These are phyloP conservation scores for Amphiprion clarkii DNA, from an alignment of 2,797 vertebrate species.

Conservation along the genomic window DNA sequence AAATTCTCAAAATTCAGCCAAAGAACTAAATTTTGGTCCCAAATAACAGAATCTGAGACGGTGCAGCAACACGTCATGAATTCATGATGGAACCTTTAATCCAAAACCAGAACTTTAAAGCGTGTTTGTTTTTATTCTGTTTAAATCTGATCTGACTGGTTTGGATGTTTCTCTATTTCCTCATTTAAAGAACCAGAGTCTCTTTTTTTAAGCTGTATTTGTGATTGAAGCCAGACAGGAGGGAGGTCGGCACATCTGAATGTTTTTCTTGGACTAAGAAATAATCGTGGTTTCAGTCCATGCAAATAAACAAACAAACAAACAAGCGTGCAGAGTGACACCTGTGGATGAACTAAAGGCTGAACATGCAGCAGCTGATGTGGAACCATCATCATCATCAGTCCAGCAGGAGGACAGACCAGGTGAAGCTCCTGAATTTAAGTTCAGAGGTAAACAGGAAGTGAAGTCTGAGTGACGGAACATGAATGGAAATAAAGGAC, in stretches of 20 bases:
- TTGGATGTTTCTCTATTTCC: too few relatives aligned
- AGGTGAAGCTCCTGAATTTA: constrained; percentile 53
- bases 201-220: background rate
- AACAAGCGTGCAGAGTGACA: constrained; percentile 28
- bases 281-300: constrained; percentile 7
- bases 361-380: constrained; percentile 53
- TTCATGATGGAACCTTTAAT: too few relatives aligned
- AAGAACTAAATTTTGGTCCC: too few relatives aligned
- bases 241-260: background rate
- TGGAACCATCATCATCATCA: too few relatives aligned
- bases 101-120: too few relatives aligned
- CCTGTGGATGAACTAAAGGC: constrained; percentile 52
- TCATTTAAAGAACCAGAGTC: too few relatives aligned
- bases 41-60: too few relatives aligned
- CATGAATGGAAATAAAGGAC: constrained; percentile 57
- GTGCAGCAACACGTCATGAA: too few relatives aligned
- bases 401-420: background rate
- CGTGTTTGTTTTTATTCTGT: too few relatives aligned
- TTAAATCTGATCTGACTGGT: too few relatives aligned
- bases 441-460: constrained; percentile 40
- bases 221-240: constrained; percentile 6
- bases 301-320: constrained; percentile 25
- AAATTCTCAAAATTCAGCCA: too few relatives aligned
- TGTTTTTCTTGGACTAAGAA: constrained; percentile 18
- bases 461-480: constrained; percentile 69